Evolutionary conservation across 2,113 vertebrate species (phyloP).

Genomic region (Glaucidium brasilianum): DNA sequence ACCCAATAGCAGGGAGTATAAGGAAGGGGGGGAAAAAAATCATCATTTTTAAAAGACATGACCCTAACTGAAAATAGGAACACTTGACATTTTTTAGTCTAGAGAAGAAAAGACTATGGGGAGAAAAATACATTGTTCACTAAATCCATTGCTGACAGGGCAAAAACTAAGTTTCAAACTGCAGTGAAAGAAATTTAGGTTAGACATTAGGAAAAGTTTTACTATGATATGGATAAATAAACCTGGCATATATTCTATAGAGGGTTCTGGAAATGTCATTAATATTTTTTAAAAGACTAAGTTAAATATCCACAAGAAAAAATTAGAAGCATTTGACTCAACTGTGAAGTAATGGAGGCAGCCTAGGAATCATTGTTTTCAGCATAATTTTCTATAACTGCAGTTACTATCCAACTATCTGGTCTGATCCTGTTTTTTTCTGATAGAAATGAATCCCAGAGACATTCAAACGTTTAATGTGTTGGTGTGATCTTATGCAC

Average conservation of each 20-base stretch:
- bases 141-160: not conserved
- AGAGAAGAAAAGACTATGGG: not conserved
- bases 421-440: not conserved
- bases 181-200: not conserved
- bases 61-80: not conserved
- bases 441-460: not conserved
- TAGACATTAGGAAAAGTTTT: not conserved
- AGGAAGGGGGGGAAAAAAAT: accelerated
- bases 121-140: not conserved
- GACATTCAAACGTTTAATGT: not conserved
- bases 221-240: not conserved
- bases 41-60: not conserved
- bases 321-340: not conserved
- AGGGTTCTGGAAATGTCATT: not conserved
- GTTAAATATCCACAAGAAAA: not conserved
- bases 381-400: not conserved
- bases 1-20: not conserved
- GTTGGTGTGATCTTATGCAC: not conserved
- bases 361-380: not conserved
- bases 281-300: not conserved
- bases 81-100: not conserved
- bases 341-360: not conserved
- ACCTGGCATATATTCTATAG: not conserved
- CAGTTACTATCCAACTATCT: not conserved
- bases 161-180: not conserved